Percentiles rank a stretch among this genome's conserved stretches.
phyloP scores from a whole-genome alignment of 2,888 invertebrate species.

The Drosophila eohydei region DNA sequence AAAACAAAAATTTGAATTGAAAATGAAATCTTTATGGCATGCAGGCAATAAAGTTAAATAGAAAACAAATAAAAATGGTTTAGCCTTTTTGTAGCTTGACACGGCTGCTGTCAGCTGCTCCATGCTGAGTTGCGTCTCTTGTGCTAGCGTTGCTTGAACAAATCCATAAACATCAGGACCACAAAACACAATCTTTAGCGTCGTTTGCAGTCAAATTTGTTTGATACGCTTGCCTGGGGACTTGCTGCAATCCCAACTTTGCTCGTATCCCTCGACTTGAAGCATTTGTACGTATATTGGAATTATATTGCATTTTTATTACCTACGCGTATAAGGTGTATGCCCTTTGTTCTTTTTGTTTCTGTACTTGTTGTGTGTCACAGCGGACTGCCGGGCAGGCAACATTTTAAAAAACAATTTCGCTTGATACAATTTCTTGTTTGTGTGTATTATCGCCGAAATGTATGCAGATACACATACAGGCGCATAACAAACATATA shows the following conservation, averaged over 20 bases:
- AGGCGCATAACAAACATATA: background rate
- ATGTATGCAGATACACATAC: slow-evolving; percentile 58
- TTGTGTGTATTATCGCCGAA: slow-evolving; percentile 63
- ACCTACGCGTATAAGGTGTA: slow-evolving; percentile 54
- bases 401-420: slow-evolving; percentile 79
- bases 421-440: slow-evolving; percentile 63
- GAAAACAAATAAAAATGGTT: background rate
- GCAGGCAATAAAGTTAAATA: slow-evolving; percentile 9
- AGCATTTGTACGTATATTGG: slow-evolving; percentile 55
- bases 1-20: background rate
- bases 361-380: slow-evolving; percentile 37
- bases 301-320: slow-evolving; percentile 80
- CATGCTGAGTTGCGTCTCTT: background rate
- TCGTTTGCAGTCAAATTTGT: slow-evolving; percentile 14
- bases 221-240: slow-evolving; percentile 11
- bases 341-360: background rate
- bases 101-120: background rate
- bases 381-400: slow-evolving; percentile 61
- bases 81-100: background rate
- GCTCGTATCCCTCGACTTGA: slow-evolving; percentile 26
- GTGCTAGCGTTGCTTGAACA: background rate
- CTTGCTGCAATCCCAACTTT: slow-evolving; percentile 57
- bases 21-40: slow-evolving; percentile 11
- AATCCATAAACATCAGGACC: slow-evolving; percentile 17
- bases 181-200: slow-evolving; percentile 3